Percentiles rank a stretch among this genome's conserved stretches.
Evolutionary conservation across 2,113 vertebrate genomes (phyloP).

Genomic region (Synodontis membranacea): DNA sequence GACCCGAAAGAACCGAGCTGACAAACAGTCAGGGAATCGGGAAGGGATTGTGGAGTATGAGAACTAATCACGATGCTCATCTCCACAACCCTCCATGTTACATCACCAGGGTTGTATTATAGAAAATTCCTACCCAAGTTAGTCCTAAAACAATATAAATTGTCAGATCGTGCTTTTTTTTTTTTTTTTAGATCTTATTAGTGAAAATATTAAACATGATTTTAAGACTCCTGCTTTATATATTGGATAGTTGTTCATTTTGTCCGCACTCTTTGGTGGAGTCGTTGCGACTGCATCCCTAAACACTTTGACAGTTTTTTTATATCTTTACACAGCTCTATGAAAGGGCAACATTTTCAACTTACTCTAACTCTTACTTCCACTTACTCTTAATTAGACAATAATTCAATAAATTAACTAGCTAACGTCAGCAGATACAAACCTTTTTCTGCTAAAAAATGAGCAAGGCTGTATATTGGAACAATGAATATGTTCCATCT

Average conservation of each 20-base stretch:
- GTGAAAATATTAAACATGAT: background rate
- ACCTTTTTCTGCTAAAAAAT: background rate
- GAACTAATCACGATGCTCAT: constrained; percentile 41
- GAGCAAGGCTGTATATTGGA: background rate
- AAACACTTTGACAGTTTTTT: background rate
- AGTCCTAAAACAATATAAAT: background rate
- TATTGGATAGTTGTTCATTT: background rate
- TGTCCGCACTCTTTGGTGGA: background rate
- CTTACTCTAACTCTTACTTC: background rate
- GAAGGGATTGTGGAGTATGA: constrained; percentile 35
- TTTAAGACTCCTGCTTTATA: background rate
- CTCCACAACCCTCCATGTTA: background rate
- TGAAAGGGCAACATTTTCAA: background rate
- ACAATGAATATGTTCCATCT: background rate
- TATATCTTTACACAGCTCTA: background rate
- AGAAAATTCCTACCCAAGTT: background rate
- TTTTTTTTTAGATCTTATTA: background rate
- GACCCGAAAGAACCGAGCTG: constrained; percentile 45
- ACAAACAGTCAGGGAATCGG: constrained; percentile 52
- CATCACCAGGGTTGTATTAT: background rate
- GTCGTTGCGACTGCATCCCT: background rate
- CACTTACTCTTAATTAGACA: background rate
- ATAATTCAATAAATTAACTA: background rate
- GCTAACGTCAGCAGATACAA: background rate
- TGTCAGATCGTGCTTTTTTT: too few relatives aligned